Evolutionary conservation across 2,888 invertebrate genomes (phyloP).

Genomic region (Ophioninae sp.): DNA sequence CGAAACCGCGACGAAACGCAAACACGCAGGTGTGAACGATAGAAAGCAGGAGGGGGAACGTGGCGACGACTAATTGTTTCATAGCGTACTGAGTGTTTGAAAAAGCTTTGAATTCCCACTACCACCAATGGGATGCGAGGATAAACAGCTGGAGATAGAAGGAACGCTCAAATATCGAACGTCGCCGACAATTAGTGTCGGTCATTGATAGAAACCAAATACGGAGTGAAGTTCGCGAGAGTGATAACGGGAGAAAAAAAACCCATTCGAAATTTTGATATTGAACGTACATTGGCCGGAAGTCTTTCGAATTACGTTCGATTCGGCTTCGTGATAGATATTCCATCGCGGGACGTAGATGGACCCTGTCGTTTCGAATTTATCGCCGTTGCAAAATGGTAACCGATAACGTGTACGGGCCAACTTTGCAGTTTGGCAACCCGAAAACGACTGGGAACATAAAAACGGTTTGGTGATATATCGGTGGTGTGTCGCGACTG

Average conservation of each 20-base stretch:
- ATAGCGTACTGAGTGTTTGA: conserved; percentile 7
- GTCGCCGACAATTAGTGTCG: neutral
- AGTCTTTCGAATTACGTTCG: neutral
- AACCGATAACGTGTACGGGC: conserved; percentile 40
- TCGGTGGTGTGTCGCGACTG: conserved; percentile 47
- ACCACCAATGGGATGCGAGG: neutral
- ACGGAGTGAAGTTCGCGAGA: neutral
- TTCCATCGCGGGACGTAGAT: neutral
- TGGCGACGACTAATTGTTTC: neutral
- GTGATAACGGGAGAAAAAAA: neutral
- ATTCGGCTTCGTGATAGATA: neutral
- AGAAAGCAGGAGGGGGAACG: conserved; percentile 54
- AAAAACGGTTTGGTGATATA: conserved; percentile 57
- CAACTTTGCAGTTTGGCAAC: conserved; percentile 44
- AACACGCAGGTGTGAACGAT: conserved; percentile 61
- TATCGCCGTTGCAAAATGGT: conserved; percentile 55
- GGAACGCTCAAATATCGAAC: neutral
- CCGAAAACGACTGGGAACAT: conserved; percentile 51
- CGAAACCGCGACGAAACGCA: conserved; percentile 46
- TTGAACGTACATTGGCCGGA: neutral
- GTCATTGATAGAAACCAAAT: neutral
- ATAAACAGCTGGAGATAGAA: neutral
- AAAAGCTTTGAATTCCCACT: neutral
- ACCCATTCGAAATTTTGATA: neutral
- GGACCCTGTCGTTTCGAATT: conserved; percentile 11